phyloP scores from a whole-genome alignment of 2,113 vertebrate genomes.

The Dasyurus viverrinus region DNA sequence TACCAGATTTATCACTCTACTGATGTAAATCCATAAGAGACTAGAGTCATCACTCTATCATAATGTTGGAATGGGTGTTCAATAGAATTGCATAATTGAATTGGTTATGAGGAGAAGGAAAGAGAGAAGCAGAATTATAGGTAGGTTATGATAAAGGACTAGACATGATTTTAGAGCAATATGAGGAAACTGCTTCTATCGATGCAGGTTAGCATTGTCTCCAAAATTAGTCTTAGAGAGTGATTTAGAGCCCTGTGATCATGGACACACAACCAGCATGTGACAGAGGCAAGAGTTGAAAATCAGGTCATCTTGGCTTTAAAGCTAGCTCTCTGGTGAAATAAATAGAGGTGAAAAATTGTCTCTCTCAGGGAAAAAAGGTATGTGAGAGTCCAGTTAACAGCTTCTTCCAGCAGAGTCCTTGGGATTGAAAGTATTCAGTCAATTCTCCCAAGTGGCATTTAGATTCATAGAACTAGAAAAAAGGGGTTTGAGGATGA shows the following conservation, averaged over 20 bases:
- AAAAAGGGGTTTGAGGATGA: neutral
- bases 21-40: neutral
- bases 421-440: conserved; percentile 27
- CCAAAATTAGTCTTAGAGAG: neutral
- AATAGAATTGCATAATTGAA: neutral
- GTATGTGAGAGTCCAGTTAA: neutral
- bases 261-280: neutral
- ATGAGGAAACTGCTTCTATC: neutral
- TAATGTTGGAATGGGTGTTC: neutral
- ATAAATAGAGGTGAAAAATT: neutral
- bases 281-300: neutral
- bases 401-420: neutral
- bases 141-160: neutral
- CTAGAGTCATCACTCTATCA: neutral
- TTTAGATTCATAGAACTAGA: conserved; percentile 24
- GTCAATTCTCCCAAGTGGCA: neutral
- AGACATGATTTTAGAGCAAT: neutral
- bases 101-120: neutral
- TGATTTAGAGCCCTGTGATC: neutral
- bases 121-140: neutral
- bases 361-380: neutral
- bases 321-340: neutral
- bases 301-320: neutral
- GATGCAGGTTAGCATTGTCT: neutral
- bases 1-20: neutral